A percentile compares a stretch with the other conserved stretches of the same genome.
Evolutionary conservation across 2,797 vertebrate genomes (phyloP).

Genomic region (Acanthurus tractus): DNA sequence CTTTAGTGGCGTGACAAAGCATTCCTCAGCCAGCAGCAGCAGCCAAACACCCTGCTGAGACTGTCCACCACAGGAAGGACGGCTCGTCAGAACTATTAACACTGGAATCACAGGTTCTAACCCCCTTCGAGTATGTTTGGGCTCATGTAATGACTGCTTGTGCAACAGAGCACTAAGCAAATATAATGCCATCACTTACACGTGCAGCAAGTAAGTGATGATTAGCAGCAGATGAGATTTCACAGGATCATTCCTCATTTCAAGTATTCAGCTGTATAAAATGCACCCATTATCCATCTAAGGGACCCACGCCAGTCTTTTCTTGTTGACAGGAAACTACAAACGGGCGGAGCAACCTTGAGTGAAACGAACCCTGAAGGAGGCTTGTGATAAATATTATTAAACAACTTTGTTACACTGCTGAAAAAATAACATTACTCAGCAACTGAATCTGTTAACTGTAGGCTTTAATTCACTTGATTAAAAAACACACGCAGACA

Average conservation of each 20-base stretch:
- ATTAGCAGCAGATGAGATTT: neutral
- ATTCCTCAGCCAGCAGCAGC: slow-evolving; percentile 53
- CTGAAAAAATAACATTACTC: neutral
- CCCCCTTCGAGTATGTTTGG: neutral
- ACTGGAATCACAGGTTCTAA: slow-evolving; percentile 18
- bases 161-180: slow-evolving; percentile 10
- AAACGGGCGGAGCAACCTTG: too few species aligned
- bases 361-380: too few species aligned
- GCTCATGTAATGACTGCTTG: slow-evolving; percentile 1
- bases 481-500: too few species aligned
- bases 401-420: neutral
- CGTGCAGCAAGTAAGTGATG: neutral
- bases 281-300: neutral
- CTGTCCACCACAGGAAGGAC: slow-evolving; percentile 21
- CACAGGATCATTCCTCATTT: neutral
- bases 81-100: slow-evolving; percentile 8
- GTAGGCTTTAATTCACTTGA: too few species aligned
- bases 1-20: slow-evolving; percentile 52
- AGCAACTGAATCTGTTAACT: neutral
- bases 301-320: neutral
- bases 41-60: slow-evolving; percentile 35
- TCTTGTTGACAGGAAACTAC: neutral
- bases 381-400: too few species aligned
- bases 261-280: neutral
- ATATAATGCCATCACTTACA: slow-evolving; percentile 3